Base-by-base conservation (phyloP, 1,140 invertebrate species). In the Heliconius congener region DNA sequence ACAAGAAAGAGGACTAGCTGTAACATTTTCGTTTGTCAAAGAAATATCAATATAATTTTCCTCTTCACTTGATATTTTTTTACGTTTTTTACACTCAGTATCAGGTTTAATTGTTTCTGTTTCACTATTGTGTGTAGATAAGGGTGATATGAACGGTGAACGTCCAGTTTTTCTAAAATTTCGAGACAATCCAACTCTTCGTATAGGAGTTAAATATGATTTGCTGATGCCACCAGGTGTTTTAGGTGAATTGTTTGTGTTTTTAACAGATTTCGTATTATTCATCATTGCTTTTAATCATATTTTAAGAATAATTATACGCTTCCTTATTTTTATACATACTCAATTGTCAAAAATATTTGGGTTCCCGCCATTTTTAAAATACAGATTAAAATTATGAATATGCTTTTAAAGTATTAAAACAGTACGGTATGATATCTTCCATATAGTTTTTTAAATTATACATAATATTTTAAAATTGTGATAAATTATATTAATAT, bases 161-260 rank as follows among this genome's bases (percentile, higher is more conserved):
- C 83, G 66, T 8, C 88, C 89, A 81, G 80, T 85, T 82, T 88
- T 92, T 80, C 83, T 91, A 90, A 90, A 91, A 72, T 92, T 93
- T 23, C 91, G 88, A 23, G 91, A 93, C 30, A 94, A 82, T 27
- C 93, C 93, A 39, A 94, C 82, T 82, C 93, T 82, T 83, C 93
- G 83, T 74, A 90, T 91, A 74, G 93, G 92, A 74, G 93, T 94
- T 52, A 94, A 79, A 42, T 91, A 85, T 5, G 90, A 89, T 77
- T 92, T 94, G 78, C 91, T 93, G 8, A 94, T 94, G 23, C 93
- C 93, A 71, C 91, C 93, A 8, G 91, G 90, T 18, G 93, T 94
- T 84, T 93, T 93, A 16, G 93, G 91, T 8, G 93, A 91, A 52
- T 90, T 85, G 30, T 46, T 81, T 76, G 85, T 85, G 52, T 86